These are phyloP conservation scores for Lasioglossum villosulum DNA, from an alignment of 2,888 invertebrate species.

Conservation along the genomic window DNA sequence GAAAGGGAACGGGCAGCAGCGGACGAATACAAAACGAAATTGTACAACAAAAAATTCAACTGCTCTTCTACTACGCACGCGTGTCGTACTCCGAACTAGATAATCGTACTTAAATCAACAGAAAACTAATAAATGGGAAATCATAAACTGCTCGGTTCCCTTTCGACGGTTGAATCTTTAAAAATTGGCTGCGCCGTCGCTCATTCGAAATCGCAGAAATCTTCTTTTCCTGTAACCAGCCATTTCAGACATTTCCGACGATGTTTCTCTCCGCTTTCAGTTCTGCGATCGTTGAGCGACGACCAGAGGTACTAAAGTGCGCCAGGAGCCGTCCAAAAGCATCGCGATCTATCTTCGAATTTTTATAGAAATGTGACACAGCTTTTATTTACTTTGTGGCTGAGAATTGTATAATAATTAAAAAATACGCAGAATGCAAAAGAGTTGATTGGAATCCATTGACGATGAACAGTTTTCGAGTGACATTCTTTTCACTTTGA, in stretches of 20 bases:
- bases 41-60: neutral
- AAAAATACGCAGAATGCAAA: neutral
- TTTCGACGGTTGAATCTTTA: conserved; percentile 38
- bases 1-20: conserved; percentile 59
- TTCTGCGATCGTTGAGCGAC: conserved; percentile 21
- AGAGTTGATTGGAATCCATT: too few relatives aligned
- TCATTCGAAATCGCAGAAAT: neutral
- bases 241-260: too few relatives aligned
- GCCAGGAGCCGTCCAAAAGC: conserved; percentile 39
- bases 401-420: neutral
- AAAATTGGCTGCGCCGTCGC: conserved; percentile 28
- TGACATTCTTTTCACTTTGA: too few relatives aligned
- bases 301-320: conserved; percentile 22
- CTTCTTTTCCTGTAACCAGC: neutral
- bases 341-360: neutral
- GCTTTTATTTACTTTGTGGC: neutral
- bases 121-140: neutral
- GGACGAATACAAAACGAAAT: neutral
- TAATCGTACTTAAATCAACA: neutral
- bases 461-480: too few relatives aligned
- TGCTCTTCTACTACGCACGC: conserved; percentile 9
- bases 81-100: neutral
- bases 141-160: conserved; percentile 36
- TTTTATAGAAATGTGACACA: neutral
- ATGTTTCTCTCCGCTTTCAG: too few relatives aligned